phyloP scores from a whole-genome alignment of 2,113 vertebrate genomes.

The Albula goreensis region DNA sequence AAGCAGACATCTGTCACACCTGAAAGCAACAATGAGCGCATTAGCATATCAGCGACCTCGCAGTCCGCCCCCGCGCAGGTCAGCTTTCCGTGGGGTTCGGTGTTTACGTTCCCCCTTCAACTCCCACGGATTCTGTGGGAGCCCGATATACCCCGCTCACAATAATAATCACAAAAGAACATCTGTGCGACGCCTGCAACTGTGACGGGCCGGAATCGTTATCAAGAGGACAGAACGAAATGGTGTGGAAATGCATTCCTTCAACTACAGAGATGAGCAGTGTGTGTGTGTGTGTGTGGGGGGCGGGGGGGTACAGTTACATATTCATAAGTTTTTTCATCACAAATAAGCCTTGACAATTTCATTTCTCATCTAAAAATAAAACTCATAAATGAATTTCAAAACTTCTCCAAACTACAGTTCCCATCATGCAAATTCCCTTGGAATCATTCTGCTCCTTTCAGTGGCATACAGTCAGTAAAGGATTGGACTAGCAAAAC shows the following conservation, averaged over 20 bases:
- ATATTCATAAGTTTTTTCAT: not conserved
- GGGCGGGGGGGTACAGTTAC: not conserved
- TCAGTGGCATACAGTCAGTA: too few species aligned
- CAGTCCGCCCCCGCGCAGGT: not conserved
- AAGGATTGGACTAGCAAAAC: too few species aligned
- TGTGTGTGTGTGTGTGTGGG: not conserved
- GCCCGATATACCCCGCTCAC: not conserved
- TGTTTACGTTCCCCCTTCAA: not conserved
- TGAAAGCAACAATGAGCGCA: not conserved
- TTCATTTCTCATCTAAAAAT: not conserved
- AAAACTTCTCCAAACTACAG: not conserved
- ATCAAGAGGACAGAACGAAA: not conserved
- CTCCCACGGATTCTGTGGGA: not conserved
- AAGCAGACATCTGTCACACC: not conserved
- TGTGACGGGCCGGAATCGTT: not conserved
- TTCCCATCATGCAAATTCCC: too few species aligned
- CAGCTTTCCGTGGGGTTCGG: not conserved
- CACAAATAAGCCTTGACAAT: not conserved
- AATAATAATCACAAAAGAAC: constrained; percentile 1
- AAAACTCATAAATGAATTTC: not conserved
- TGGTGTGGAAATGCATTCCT: not conserved
- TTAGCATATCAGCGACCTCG: not conserved
- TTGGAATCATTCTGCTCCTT: not conserved
- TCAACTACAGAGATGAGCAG: not conserved
- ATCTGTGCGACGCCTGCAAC: not conserved